Base-by-base conservation (phyloP, 2,888 invertebrate genomes). In the Bugula neritina region DNA sequence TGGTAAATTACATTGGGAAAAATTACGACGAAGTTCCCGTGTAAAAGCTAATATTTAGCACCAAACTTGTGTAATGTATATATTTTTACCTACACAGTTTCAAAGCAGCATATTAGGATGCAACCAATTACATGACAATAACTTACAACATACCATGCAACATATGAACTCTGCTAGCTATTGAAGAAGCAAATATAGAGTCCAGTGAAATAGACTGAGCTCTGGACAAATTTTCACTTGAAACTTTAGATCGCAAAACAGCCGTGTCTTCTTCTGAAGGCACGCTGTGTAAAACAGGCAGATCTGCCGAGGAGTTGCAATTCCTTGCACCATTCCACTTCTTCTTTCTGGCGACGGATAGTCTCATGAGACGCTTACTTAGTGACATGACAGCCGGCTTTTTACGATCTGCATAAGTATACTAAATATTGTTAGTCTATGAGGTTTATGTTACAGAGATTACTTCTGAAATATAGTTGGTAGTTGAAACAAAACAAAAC, bases 111-210 rank as follows among this genome's bases (percentile, higher is more conserved):
- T n/a, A n/a, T n/a, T n/a, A n/a, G n/a, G n/a, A n/a, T n/a, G n/a
- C n/a, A n/a, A n/a, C n/a, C n/a, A n/a, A n/a, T n/a, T n/a, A n/a
- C n/a, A n/a, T n/a, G n/a, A n/a, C n/a, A n/a, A n/a, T n/a, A n/a
- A n/a, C n/a, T n/a, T n/a, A 5, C 43, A 43, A 43, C 43, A 17
- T 43, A 43, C 43, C 43, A 10, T 63, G 25, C n/a, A 63, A n/a
- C 34, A 63, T 10, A n/a, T 63, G 63, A 63, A 63, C 63, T 17
- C 5, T 29, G 5, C 25, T 31, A 2, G 10, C 10, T 63, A 31
- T 63, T 34, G 63, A 43, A 43, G 43, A 17, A 43, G 43, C 31
- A n/a, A 63, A 63, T 3, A 63, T 31, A 31, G 63, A 63, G 63
- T 63, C 63, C 13, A 63, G 63, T 10, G 63, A 63, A 3, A 63